Base-by-base conservation (phyloP, 2,113 vertebrate species). In the Dicentrarchus labrax region DNA sequence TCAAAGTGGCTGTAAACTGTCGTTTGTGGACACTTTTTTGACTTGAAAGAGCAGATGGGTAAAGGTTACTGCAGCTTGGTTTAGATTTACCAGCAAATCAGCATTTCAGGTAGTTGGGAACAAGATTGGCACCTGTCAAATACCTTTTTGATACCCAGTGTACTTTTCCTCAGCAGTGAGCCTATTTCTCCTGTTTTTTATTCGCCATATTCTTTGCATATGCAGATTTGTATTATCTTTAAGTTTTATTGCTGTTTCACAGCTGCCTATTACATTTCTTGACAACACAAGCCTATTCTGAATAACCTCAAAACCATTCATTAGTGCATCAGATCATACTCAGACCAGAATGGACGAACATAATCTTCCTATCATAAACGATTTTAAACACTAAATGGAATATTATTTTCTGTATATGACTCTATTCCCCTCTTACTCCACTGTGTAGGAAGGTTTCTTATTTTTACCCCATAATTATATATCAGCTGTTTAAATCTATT, bases 1-100 rank as follows among this genome's bases (percentile, higher is more conserved):
- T 78, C 77, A 64, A n/a, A 74, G 24, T 51, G 71, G 48, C 39
- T 12, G 17, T 36, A 72, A 80, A 68, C 74, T 75, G 50, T 80
- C 30, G 5, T 70, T 53, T 73, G 38, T 62, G 39, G 48, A 16
- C 16, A 21, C 16, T 19, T 30, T 45, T 39, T 61, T 68, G 7
- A 53, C 8, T 76, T 48, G 1, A 65, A 51, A 38, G 21, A 43
- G 54, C 48, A n/a, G 51, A 45, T n/a, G 7, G 41, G 10, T 24
- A 21, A 21, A 15, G 8, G 11, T 50, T 64, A 47, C 30, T 39
- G 60, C 38, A 7, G 13, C 69, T 43, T 11, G 15, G 21, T 72
- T 76, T 43, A 41, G 36, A 41, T 73, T 51, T 59, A n/a, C 10
- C 6, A 12, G 19, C 45, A 45, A 39, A 79, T 38, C 38, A 24